Conservation (phyloP, 2,797 vertebrate genomes). For the Cynopterus sphinx region DNA sequence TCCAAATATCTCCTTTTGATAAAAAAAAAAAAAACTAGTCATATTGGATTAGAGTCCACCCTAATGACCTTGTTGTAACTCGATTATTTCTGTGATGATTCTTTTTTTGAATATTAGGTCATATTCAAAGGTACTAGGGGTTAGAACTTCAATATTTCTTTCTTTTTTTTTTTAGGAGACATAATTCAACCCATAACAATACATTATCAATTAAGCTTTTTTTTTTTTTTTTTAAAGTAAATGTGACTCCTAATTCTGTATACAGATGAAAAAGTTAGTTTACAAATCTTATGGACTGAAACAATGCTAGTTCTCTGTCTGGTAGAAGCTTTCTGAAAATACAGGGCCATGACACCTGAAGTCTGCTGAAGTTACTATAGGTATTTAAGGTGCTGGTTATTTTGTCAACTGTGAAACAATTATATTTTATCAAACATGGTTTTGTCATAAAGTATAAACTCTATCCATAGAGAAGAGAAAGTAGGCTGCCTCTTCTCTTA, state of each 20-base stretch:
- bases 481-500: not conserved
- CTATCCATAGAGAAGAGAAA: not conserved
- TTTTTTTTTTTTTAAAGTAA: not conserved
- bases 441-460: not conserved
- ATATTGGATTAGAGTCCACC: not conserved
- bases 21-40: not conserved
- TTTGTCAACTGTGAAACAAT: not conserved
- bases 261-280: not conserved
- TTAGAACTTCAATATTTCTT: not conserved
- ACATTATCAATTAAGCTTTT: not conserved
- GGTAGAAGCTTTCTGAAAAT: not conserved
- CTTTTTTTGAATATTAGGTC: not conserved
- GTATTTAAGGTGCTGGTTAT: not conserved
- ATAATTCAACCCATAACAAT: not conserved
- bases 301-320: not conserved
- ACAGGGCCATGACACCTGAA: not conserved
- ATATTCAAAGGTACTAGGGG: not conserved
- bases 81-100: not conserved
- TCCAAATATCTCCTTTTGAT: not conserved
- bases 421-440: not conserved
- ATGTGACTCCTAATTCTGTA: not conserved
- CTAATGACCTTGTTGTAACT: not conserved
- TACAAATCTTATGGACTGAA: not conserved
- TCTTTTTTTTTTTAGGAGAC: not conserved
- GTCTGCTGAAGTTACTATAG: not conserved